Base-by-base conservation (phyloP, 2,797 vertebrate genomes). In the Thaleichthys pacificus region DNA sequence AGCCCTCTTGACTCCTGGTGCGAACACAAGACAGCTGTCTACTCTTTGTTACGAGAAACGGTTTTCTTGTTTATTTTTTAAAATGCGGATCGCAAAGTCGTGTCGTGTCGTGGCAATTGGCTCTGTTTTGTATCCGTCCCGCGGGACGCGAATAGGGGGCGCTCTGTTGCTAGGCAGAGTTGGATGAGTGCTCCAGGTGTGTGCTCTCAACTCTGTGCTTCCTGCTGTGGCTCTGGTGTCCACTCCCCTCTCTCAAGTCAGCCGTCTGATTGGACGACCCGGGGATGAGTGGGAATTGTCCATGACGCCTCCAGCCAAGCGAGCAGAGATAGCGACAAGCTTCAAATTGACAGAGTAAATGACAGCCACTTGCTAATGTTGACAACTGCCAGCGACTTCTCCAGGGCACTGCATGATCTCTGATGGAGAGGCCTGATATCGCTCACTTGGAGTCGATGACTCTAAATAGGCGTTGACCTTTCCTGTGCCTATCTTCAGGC, bases 1-100 rank as follows among this genome's bases (percentile, higher is more conserved):
- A 69, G 76, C 76, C 72, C 90, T 88, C 89, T 81, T 75, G 79
- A 89, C 81, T 89, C 82, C 77, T 88, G 84, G 84, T 87, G 88
- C 88, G 84, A 87, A 86, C 89, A 91, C 84, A 79, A 74, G 80
- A 84, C 92, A 92, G 92, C 91, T 93, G 91, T 92, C 92, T 89
- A 79, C 81, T 87, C 81, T 86, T 86, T 85, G 81, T 87, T 80
- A 87, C 78, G 72, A 82, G 72, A 75, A 74, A 70, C 69, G 19
- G 9, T 17, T 7, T 42, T n/a, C 1, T 32, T 58, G 54, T 35
- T 42, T 42, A 2, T 9, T 11, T 42, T 42, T 42, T 42, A 0
- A 5, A 35, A 35, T 35, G 32, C 32, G 32, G 32, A 35, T 35
- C 32, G 4, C 32, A 35, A 35, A 42, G 38, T 42, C n/a, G n/a